Evolutionary conservation across 2,113 vertebrate species (phyloP), one percentile per base, ranked within the genome.

Genomic region (Noctilio leporinus): DNA sequence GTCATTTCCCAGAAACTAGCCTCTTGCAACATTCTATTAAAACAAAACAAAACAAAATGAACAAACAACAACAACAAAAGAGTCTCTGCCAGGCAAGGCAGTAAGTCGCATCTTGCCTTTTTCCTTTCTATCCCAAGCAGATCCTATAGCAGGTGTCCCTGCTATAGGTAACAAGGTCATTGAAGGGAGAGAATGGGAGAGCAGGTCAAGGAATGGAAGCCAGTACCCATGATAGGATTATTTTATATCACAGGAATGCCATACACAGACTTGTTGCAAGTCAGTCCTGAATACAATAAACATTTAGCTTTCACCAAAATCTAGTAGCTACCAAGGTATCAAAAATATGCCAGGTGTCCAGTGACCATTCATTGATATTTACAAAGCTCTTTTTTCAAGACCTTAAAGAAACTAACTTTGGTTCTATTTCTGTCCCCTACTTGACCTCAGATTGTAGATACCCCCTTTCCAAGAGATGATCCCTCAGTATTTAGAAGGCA

Each of bases 141-240:
- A 86, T 95, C 82, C 38, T 91, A 96, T 93, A 86, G 89, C 45
- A 83, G 57, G 76, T 89, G 19, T 93, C 59, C 53, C 35, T 53
- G 94, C 93, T 96, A 35, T 7, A 83, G 85, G n/a, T 80, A 96
- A 87, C 76, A 96, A 97, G 96, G 96, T 96, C 96, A 80, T 7
- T 73, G 70, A 86, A 91, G 78, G 62, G 35, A 89, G 40, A 89
- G 89, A 91, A 40, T 15, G 67, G 86, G 35, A 93, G n/a, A 65
- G 43, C 30, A 47, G 73, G 86, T 59, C 22, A 65, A 94, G 88
- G 62, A 86, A 22, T 5, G 35, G 45, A 86, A 78, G 40, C 19
- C 40, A 30, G 24, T 10, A 10, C 11, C 7, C 35, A 33, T 17
- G 3, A 33, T 1, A 10, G 57, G 53, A 81, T 85, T 53, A 35